Conservation (phyloP, 2,797 vertebrate genomes). For the Ispidina lecontei region DNA sequence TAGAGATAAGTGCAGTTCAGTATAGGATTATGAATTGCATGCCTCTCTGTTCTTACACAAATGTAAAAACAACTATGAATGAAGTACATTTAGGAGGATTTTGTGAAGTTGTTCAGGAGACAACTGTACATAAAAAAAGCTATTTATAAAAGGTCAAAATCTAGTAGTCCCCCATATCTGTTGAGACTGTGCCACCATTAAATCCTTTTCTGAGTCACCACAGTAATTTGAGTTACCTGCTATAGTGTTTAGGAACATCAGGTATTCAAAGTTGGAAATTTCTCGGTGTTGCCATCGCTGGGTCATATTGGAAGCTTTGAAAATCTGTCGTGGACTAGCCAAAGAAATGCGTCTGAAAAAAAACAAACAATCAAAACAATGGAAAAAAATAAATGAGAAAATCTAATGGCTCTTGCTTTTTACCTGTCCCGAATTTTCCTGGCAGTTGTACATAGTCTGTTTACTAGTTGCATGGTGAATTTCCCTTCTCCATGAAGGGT, state of each 20-base stretch:
- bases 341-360: constrained; percentile 90
- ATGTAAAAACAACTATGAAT: neutral
- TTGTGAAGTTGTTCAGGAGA: neutral
- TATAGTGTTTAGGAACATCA: constrained; percentile 96
- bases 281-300: constrained; percentile 98
- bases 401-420: neutral
- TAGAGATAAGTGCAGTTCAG: neutral
- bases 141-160: neutral
- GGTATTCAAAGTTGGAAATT: constrained; percentile 97
- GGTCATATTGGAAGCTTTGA: constrained; percentile 96
- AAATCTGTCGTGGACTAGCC: constrained; percentile 93
- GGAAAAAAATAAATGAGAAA: neutral
- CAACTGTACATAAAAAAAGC: neutral
- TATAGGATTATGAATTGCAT: neutral
- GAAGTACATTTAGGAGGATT: neutral
- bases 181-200: neutral
- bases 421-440: neutral
- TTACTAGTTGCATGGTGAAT: neutral
- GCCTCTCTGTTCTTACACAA: neutral
- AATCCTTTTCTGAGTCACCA: neutral
- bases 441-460: neutral
- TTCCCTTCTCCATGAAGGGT: neutral
- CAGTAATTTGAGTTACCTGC: constrained; percentile 76
- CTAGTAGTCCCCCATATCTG: neutral
- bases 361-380: neutral